A percentile compares a stretch with the other conserved stretches of the same genome.
Evolutionary conservation across 2,888 invertebrate genomes (phyloP).

Genomic region (Stegophylla sp.): DNA sequence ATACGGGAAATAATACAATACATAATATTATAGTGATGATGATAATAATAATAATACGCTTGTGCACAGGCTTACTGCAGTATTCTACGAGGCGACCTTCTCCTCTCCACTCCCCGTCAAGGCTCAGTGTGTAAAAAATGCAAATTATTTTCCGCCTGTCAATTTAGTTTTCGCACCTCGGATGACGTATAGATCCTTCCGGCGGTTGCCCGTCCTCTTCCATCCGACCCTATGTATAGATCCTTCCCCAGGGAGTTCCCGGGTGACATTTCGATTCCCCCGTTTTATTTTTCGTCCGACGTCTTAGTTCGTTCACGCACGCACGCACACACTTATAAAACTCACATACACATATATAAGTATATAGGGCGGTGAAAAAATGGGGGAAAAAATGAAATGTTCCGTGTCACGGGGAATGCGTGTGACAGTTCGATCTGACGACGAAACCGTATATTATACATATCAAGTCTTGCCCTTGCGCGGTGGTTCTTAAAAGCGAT

Average conservation of each 20-base stretch:
- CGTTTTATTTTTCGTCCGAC: conserved; percentile 1
- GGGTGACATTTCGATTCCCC: conserved; percentile 51
- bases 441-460: neutral
- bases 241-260: conserved; percentile 3
- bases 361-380: neutral
- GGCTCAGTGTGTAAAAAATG: conserved; percentile 15
- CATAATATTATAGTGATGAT: neutral
- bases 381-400: conserved; percentile 3
- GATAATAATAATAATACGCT: conserved; percentile 9
- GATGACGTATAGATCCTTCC: conserved; percentile 21
- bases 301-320: neutral
- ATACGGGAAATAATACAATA: no score
- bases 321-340: neutral
- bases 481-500: conserved; percentile 10
- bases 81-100: conserved; percentile 1
- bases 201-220: neutral
- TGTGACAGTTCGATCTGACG: conserved; percentile 14
- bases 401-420: neutral
- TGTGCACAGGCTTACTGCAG: neutral
- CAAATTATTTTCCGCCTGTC: conserved; percentile 57
- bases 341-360: neutral
- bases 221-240: neutral
- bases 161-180: conserved; percentile 42
- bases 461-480: neutral
- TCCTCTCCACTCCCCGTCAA: neutral